Conservation (phyloP, 2,113 vertebrate species). For the Prunella fulvescens region DNA sequence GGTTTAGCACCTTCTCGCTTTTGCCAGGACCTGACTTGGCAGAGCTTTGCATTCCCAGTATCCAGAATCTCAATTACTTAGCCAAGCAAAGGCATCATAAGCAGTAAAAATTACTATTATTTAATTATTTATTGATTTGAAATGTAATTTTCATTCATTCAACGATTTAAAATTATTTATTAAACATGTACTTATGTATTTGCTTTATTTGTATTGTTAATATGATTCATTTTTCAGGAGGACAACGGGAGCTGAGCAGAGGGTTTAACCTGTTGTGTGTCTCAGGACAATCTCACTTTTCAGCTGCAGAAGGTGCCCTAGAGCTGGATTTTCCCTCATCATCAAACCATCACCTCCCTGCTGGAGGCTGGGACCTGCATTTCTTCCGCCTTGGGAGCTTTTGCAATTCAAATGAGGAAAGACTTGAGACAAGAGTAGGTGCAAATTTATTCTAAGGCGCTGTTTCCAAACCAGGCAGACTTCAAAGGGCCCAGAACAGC, state of each 20-base stretch:
- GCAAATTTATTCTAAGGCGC: neutral
- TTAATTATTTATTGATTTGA: neutral
- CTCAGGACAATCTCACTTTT: neutral
- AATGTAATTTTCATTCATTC: neutral
- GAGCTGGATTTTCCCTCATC: neutral
- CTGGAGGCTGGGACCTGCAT: neutral
- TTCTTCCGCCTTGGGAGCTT: neutral
- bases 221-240: neutral
- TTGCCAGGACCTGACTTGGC: accelerated
- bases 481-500: neutral
- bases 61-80: accelerated
- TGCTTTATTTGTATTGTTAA: neutral
- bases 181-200: neutral
- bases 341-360: neutral
- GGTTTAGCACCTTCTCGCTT: neutral
- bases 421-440: neutral
- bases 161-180: neutral
- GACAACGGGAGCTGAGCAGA: neutral
- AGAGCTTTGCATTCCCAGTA: neutral
- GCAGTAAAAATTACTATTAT: neutral
- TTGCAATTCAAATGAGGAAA: neutral
- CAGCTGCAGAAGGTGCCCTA: constrained; percentile 10
- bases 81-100: neutral
- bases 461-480: neutral
- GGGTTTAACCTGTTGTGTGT: neutral